Conservation (phyloP, 2,113 vertebrate genomes). For the Stegastes partitus region DNA sequence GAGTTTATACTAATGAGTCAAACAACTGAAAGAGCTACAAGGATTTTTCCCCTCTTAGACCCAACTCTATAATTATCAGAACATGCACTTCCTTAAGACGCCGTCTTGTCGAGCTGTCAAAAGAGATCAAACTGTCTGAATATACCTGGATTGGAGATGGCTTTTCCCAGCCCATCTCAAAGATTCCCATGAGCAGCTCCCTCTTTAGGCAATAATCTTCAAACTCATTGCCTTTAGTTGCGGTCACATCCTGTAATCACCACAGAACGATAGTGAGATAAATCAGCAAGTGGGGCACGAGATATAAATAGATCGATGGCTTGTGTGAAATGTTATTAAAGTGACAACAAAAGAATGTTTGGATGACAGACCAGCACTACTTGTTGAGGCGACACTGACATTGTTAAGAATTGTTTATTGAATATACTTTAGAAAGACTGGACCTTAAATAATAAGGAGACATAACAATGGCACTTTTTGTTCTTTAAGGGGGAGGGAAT, state of each 20-base stretch:
- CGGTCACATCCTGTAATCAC: constrained; percentile 93
- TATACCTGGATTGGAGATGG: constrained; percentile 98
- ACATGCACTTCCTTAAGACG: not conserved
- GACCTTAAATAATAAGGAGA: not conserved
- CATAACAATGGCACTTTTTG: not conserved
- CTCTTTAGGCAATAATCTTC: constrained; percentile 99
- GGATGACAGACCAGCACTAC: not conserved
- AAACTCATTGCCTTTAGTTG: constrained; percentile 99
- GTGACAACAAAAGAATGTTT: not conserved
- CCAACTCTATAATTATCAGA: accelerated
- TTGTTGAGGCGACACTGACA: not conserved
- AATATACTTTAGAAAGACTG: not conserved
- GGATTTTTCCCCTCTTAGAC: no score
- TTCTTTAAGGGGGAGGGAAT: not conserved
- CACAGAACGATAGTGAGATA: not conserved
- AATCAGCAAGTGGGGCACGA: not conserved
- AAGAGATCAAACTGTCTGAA: not conserved
- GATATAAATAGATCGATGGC: not conserved
- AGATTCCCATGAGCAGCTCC: constrained; percentile 99
- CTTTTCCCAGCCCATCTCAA: constrained; percentile 99
- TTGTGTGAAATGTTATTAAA: not conserved
- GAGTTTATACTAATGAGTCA: not conserved
- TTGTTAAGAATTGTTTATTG: not conserved
- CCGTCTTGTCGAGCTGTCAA: not conserved
- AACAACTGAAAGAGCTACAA: not conserved